A percentile compares a stretch with the other conserved stretches of the same genome.
Evolutionary conservation across 2,888 invertebrate genomes (phyloP).

Genomic region (Apodemia hepburni): DNA sequence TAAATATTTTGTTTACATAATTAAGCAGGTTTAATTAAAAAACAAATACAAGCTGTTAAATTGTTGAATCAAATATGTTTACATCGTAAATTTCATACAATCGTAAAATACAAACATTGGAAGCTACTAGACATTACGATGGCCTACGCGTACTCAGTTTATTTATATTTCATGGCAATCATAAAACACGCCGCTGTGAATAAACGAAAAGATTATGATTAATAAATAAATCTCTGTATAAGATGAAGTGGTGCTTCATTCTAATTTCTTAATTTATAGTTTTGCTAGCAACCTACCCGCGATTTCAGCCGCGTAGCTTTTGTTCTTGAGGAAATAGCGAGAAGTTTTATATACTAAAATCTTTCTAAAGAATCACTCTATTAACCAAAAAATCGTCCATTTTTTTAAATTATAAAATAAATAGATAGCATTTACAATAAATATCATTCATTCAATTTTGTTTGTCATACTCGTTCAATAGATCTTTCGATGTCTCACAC

Average conservation of each 20-base stretch:
- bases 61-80: slow-evolving; percentile 5
- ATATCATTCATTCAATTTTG: too few relatives aligned
- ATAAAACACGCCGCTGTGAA: slow-evolving; percentile 4
- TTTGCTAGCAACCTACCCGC: neutral
- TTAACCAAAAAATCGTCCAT: too few relatives aligned
- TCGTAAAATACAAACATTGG: slow-evolving; percentile 18
- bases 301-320: too few relatives aligned
- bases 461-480: too few relatives aligned
- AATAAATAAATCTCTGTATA: neutral
- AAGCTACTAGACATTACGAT: slow-evolving; percentile 2
- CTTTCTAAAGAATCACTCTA: too few relatives aligned
- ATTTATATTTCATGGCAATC: slow-evolving; percentile 10
- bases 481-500: too few relatives aligned
- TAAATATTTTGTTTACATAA: too few relatives aligned
- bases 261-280: slow-evolving; percentile 9
- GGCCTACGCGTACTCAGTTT: neutral
- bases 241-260: slow-evolving; percentile 10
- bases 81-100: slow-evolving; percentile 18
- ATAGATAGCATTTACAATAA: too few relatives aligned
- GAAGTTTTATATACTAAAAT: too few relatives aligned
- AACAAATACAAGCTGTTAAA: neutral
- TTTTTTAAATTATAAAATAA: too few relatives aligned
- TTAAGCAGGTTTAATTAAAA: neutral
- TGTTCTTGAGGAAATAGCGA: too few relatives aligned
- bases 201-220: slow-evolving; percentile 1